Conservation (phyloP, 1,140 invertebrate species). For the Danaus plexippus region DNA sequence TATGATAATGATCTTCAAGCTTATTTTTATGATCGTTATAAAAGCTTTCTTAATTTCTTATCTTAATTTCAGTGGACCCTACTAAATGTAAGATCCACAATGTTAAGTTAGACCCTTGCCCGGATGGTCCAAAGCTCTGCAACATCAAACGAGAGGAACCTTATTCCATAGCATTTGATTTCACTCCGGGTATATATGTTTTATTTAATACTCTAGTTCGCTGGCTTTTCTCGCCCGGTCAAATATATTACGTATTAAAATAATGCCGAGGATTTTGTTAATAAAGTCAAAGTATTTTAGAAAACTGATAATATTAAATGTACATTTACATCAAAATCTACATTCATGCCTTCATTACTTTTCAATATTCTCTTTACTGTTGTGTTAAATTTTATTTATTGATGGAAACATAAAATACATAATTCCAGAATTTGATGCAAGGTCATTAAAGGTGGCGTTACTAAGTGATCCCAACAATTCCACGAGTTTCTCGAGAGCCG, state of each 20-base stretch:
- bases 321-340: background rate
- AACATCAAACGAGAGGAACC: conserved; percentile 27
- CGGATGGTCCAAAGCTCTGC: conserved; percentile 33
- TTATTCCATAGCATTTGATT: conserved; percentile 32
- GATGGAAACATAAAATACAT: background rate
- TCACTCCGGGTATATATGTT: conserved; percentile 35
- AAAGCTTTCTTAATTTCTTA: too few relatives aligned
- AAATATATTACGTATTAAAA: too few relatives aligned
- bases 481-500: conserved; percentile 4
- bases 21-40: background rate
- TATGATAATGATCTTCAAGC: too few relatives aligned
- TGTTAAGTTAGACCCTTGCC: conserved; percentile 37
- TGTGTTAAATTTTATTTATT: too few relatives aligned
- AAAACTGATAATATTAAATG: background rate
- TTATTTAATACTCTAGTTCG: background rate
- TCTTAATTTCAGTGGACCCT: conserved; percentile 28
- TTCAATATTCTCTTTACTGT: background rate
- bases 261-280: too few relatives aligned
- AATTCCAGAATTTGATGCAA: conserved; percentile 14
- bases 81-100: conserved; percentile 32
- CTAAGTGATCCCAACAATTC: conserved; percentile 10
- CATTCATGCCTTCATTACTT: background rate
- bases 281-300: too few relatives aligned
- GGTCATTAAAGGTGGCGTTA: conserved; percentile 12
- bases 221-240: too few relatives aligned